These are phyloP conservation scores for Stichodactyla mertensii DNA, from an alignment of 64 coral and sea anemone genomes.

Conservation along the genomic window DNA sequence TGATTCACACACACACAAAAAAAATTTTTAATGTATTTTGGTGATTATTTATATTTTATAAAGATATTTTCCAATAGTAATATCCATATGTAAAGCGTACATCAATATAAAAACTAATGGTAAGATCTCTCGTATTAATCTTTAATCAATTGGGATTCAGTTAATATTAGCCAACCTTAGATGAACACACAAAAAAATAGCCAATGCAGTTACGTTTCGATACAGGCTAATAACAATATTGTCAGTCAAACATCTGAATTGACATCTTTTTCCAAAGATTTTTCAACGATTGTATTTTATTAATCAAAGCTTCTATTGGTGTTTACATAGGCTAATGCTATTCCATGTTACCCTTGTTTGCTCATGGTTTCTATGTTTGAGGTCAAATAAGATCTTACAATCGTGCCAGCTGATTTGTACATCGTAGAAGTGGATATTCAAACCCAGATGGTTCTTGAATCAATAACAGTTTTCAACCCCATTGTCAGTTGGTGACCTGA, in stretches of 20 bases:
- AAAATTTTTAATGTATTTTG: conserved; percentile 7
- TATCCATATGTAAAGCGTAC: background rate
- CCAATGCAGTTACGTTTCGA: background rate
- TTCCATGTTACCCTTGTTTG: conserved; percentile 9
- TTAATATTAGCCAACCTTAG: conserved; percentile 14
- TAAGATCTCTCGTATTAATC: background rate
- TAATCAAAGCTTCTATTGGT: conserved; percentile 14
- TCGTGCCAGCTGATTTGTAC: background rate
- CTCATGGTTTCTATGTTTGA: conserved; percentile 6
- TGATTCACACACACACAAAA: background rate
- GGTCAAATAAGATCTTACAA: conserved; percentile 11
- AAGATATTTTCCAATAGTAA: conserved; percentile 13
- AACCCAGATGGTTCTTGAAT: conserved; percentile 3
- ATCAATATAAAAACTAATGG: conserved; percentile 6
- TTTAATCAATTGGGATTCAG: conserved; percentile 31
- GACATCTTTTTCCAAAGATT: conserved; percentile 1
- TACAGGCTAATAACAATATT: conserved; percentile 13
- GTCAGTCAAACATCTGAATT: background rate
- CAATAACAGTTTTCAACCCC: conserved; percentile 8
- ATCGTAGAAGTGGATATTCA: conserved; percentile 1
- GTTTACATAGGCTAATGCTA: conserved; percentile 15
- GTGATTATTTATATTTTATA: conserved; percentile 33
- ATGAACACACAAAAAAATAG: background rate
- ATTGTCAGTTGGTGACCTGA: conserved; percentile 3
- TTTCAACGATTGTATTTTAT: conserved; percentile 23